Evolutionary conservation across 2,888 invertebrate species (phyloP).

Genomic region (Lampropteryx suffumata): DNA sequence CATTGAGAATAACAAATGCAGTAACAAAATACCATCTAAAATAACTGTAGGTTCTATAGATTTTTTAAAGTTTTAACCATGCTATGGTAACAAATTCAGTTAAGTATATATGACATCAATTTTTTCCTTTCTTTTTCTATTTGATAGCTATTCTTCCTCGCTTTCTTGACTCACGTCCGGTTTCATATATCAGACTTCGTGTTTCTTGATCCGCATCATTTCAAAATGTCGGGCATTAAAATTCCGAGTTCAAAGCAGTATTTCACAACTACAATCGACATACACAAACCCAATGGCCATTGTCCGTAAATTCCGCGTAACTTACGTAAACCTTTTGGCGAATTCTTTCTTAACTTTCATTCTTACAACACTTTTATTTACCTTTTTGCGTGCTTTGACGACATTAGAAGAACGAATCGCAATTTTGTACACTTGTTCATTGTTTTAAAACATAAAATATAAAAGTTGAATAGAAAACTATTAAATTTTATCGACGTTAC

Average conservation of each 20-base stretch:
- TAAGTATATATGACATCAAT: too few relatives aligned
- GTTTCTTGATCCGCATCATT: slow-evolving; percentile 9
- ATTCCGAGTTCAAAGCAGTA: slow-evolving; percentile 29
- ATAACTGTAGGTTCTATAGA: too few relatives aligned
- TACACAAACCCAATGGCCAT: slow-evolving; percentile 37
- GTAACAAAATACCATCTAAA: slow-evolving; percentile 6
- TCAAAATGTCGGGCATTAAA: slow-evolving; percentile 15
- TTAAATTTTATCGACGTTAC: slow-evolving; percentile 5
- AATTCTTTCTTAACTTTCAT: slow-evolving; percentile 59
- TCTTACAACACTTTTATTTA: slow-evolving; percentile 49
- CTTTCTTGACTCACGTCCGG: not conserved
- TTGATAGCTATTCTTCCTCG: not conserved
- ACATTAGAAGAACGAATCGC: slow-evolving; percentile 22
- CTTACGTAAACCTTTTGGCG: slow-evolving; percentile 49
- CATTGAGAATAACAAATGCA: slow-evolving; percentile 32
- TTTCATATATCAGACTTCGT: slow-evolving; percentile 4
- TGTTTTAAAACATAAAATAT: slow-evolving; percentile 8
- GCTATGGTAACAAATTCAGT: too few relatives aligned
- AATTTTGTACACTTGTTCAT: slow-evolving; percentile 14
- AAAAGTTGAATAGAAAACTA: slow-evolving; percentile 7
- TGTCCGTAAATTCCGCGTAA: slow-evolving; percentile 40
- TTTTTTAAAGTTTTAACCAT: too few relatives aligned
- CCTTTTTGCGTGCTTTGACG: slow-evolving; percentile 42
- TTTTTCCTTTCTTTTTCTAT: not conserved
- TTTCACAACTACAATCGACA: slow-evolving; percentile 29